Percentiles rank a stretch among this genome's conserved stretches.
Conservation (phyloP, 2,113 vertebrate species). For the Mohoua ochrocephala region DNA sequence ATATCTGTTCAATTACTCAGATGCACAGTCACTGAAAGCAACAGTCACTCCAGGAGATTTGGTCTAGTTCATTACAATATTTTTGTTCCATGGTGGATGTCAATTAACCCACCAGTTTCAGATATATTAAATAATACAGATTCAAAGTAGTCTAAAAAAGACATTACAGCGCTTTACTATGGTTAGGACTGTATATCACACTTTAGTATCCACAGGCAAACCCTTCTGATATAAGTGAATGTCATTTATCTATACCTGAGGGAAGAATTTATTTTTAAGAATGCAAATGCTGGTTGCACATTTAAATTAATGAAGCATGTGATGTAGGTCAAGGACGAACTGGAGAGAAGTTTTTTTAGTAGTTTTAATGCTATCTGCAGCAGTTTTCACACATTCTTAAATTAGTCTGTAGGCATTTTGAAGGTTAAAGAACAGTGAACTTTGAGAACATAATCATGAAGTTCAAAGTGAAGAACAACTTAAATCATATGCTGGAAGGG, state of each 20-base stretch:
- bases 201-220: neutral
- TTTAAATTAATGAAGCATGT: constrained; percentile 4
- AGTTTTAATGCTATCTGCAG: constrained; percentile 1
- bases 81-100: neutral
- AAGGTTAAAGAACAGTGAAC: constrained; percentile 30
- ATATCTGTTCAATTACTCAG: constrained; percentile 15
- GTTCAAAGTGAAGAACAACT: neutral
- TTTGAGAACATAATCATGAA: neutral
- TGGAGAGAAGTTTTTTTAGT: neutral
- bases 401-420: neutral
- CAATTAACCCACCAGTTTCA: neutral
- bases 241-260: neutral
- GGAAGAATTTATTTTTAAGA: constrained; percentile 5
- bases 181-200: neutral
- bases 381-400: neutral
- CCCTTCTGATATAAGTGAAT: neutral
- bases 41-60: neutral
- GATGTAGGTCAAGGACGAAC: neutral
- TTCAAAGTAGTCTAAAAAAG: neutral
- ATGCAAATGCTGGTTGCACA: constrained; percentile 5
- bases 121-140: neutral
- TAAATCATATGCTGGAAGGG: neutral
- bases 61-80: neutral
- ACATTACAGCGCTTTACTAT: neutral
- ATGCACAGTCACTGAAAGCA: neutral